phyloP scores from a whole-genome alignment of 2,888 invertebrate species.

The Andrena marginata region DNA sequence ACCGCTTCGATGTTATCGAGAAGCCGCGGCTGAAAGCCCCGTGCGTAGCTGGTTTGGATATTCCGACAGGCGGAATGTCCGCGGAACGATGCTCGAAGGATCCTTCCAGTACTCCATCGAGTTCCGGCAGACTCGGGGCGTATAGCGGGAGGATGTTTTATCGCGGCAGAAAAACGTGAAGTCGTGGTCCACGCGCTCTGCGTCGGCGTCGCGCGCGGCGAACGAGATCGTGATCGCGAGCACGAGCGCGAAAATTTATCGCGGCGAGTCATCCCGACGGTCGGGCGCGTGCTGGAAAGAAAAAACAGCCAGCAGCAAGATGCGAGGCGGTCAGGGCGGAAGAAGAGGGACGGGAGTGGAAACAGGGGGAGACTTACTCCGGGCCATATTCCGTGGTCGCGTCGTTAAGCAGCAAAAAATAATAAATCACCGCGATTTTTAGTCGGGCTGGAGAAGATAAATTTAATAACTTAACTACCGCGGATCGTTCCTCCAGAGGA shows the following conservation, averaged over 20 bases:
- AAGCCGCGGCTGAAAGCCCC: neutral
- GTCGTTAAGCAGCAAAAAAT: conserved; percentile 83
- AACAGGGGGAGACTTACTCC: conserved; percentile 51
- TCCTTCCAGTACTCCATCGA: no score
- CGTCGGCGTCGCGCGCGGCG: no score
- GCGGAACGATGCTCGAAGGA: no score
- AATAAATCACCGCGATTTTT: conserved; percentile 82
- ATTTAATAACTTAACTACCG: conserved; percentile 82
- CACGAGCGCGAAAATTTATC: conserved; percentile 66
- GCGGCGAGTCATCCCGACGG: conserved; percentile 49
- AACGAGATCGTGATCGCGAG: conserved; percentile 1
- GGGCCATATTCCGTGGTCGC: conserved; percentile 81
- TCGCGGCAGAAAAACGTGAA: no score
- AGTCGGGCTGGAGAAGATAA: conserved; percentile 77
- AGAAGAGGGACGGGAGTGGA: conserved; percentile 29
- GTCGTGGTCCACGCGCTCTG: no score
- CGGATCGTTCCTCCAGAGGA: conserved; percentile 50
- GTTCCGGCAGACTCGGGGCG: no score
- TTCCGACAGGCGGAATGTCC: no score
- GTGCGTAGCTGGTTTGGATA: no score
- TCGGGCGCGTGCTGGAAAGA: conserved; percentile 25
- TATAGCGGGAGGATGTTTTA: no score
- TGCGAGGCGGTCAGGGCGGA: conserved; percentile 14
- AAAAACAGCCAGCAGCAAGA: conserved; percentile 36
- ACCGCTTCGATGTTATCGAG: neutral